These are phyloP conservation scores for Desmodus rotundus DNA, from an alignment of 2,113 vertebrate species.

Conservation along the genomic window DNA sequence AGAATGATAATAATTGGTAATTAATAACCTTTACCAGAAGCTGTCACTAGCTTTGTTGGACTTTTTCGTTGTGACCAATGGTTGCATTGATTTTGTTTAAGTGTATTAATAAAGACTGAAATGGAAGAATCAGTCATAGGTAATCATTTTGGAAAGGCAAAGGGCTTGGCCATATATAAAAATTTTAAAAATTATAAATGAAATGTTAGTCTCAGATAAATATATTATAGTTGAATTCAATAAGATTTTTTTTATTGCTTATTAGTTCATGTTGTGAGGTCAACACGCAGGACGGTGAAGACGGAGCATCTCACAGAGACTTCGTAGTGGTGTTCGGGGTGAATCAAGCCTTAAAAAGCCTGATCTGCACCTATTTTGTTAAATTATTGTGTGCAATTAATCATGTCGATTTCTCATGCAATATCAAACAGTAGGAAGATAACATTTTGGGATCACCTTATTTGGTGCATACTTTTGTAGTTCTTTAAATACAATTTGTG, in stretches of 20 bases:
- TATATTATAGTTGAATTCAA: neutral
- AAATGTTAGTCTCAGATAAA: neutral
- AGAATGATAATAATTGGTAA: neutral
- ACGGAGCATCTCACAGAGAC: neutral
- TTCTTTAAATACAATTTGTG: neutral
- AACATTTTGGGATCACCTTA: neutral
- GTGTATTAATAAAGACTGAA: neutral
- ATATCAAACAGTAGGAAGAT: neutral
- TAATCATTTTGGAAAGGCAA: constrained; percentile 7
- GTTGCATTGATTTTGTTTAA: constrained; percentile 45
- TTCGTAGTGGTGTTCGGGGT: neutral
- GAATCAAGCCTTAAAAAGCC: neutral
- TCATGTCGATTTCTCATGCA: neutral
- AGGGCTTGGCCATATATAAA: neutral
- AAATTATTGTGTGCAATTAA: neutral
- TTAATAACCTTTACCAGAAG: neutral
- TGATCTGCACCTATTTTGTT: neutral
- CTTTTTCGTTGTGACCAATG: neutral
- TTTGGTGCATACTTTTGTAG: neutral
- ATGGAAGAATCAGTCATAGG: neutral
- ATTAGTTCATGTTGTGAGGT: neutral
- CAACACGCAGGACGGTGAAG: neutral
- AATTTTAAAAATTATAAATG: neutral
- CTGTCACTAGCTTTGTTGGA: neutral
- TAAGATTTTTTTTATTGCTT: neutral